phyloP scores from a whole-genome alignment of 37 sponge, comb jelly and placozoan species.

The Trichoplax adhaerens region DNA sequence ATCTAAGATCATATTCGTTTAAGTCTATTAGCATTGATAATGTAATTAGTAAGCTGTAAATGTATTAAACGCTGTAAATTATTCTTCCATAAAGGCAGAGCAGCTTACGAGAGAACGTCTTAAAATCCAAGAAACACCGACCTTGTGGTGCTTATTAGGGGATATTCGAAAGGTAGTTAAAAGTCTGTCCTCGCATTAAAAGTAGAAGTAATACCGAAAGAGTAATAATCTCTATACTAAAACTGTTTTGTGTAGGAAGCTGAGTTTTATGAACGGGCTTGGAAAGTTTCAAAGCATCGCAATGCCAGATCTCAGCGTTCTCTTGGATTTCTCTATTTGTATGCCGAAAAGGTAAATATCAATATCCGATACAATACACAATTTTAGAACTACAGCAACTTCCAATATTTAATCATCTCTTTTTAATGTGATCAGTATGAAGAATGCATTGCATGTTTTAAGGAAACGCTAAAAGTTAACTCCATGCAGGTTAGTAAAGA shows the following conservation, averaged over 20 bases:
- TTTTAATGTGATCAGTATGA: conserved; percentile 19
- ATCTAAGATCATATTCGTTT: not conserved
- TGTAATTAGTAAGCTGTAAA: not conserved
- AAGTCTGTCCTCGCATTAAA: no score
- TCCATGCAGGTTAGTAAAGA: conserved; percentile 22
- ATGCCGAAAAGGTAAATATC: conserved; percentile 29
- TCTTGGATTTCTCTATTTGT: conserved; percentile 54
- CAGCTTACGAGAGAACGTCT: conserved; percentile 32
- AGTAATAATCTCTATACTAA: no score
- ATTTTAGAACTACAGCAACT: not conserved
- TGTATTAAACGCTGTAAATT: not conserved
- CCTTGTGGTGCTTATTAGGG: conserved; percentile 63
- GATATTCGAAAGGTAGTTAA: conserved; percentile 47
- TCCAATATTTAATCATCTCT: not conserved
- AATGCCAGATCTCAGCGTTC: conserved; percentile 62
- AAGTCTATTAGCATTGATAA: not conserved
- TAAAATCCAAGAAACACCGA: conserved; percentile 30
- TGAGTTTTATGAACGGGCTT: conserved; percentile 53
- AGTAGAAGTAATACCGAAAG: no score
- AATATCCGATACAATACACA: not conserved
- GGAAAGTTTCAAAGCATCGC: conserved; percentile 55
- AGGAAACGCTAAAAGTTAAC: conserved; percentile 41
- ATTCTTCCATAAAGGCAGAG: conserved; percentile 15
- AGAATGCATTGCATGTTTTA: conserved; percentile 31
- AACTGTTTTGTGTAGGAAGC: conserved; percentile 25